Percentiles rank a stretch among this genome's conserved stretches.
phyloP scores from a whole-genome alignment of 2,797 vertebrate genomes.

The Linurgus olivaceus region DNA sequence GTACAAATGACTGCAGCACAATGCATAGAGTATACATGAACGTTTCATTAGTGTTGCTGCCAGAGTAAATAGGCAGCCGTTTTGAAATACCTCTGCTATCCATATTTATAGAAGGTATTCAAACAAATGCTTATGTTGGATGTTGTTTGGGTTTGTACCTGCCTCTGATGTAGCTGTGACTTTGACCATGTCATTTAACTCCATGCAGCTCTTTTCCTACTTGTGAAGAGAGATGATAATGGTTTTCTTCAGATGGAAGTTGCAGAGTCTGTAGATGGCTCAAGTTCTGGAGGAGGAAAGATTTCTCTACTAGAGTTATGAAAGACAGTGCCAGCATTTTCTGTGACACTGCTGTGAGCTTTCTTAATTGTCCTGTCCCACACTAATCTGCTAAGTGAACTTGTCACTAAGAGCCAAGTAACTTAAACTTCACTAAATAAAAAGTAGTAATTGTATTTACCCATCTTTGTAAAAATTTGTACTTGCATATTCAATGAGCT shows the following conservation, averaged over 20 bases:
- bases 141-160: background rate
- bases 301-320: background rate
- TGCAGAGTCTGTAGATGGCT: background rate
- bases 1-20: background rate
- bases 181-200: background rate
- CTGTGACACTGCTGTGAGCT: background rate
- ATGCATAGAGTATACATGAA: background rate
- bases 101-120: background rate
- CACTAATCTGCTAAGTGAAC: accelerated
- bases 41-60: conserved; percentile 2
- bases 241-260: background rate
- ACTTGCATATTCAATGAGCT: background rate
- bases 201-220: background rate
- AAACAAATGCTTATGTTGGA: background rate
- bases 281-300: background rate
- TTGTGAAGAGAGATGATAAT: background rate
- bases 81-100: background rate
- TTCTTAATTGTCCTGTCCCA: background rate
- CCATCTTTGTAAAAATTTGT: background rate
- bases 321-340: background rate
- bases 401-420: background rate
- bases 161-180: background rate
- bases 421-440: background rate
- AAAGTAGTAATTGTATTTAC: background rate
- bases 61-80: background rate